phyloP scores from a whole-genome alignment of 2,797 vertebrate genomes.

The Coracias cyanogaster region DNA sequence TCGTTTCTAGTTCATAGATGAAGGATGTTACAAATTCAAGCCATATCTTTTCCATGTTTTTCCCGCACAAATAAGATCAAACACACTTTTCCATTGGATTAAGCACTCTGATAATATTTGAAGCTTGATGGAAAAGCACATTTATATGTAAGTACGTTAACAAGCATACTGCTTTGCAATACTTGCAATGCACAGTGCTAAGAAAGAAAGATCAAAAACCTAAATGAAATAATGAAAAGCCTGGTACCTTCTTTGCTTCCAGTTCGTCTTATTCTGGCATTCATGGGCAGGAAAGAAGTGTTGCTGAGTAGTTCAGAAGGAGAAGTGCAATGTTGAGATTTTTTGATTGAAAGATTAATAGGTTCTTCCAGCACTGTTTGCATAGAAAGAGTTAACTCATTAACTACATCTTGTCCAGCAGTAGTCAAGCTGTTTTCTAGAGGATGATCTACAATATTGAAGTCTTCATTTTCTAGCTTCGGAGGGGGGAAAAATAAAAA shows the following conservation, averaged over 20 bases:
- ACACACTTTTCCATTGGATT: neutral
- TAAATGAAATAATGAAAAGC: slow-evolving; percentile 11
- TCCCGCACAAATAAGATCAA: slow-evolving; percentile 26
- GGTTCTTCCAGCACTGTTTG: slow-evolving; percentile 82
- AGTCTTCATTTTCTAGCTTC: slow-evolving; percentile 79
- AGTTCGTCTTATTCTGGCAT: slow-evolving; percentile 56
- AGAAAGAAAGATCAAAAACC: neutral
- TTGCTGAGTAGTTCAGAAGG: slow-evolving; percentile 38
- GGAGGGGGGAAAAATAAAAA: neutral
- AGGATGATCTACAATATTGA: slow-evolving; percentile 41
- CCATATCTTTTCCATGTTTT: neutral
- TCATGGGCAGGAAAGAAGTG: slow-evolving; percentile 11
- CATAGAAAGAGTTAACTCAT: slow-evolving; percentile 73
- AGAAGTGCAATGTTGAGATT: slow-evolving; percentile 37
- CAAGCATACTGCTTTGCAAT: neutral
- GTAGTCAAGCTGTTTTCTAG: slow-evolving; percentile 47
- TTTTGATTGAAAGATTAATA: slow-evolving; percentile 85
- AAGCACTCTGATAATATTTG: slow-evolving; percentile 17
- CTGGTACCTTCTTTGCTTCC: slow-evolving; percentile 73
- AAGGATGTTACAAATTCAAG: slow-evolving; percentile 33
- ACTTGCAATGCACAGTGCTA: neutral
- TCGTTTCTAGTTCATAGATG: neutral
- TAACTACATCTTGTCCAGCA: slow-evolving; percentile 49
- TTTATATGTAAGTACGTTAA: neutral
- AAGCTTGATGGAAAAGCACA: neutral